Evolutionary conservation across 2,888 invertebrate species (phyloP).

Genomic region (Zele albiditarsus): DNA sequence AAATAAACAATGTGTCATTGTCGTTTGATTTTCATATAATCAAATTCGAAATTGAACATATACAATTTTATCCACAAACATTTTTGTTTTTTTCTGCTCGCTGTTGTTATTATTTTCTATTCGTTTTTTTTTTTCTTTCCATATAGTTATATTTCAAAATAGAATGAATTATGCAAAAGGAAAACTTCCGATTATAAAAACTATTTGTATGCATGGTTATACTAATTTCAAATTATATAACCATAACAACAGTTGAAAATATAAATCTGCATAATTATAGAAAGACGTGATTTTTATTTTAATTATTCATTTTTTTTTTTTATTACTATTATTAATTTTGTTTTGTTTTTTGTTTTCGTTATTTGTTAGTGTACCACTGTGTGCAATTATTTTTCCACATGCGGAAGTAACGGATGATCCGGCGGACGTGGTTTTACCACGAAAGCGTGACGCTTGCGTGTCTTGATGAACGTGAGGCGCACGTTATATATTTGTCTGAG

Average conservation of each 20-base stretch:
- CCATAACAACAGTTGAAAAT: not conserved
- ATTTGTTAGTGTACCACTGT: not conserved
- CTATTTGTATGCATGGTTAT: not conserved
- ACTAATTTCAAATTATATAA: constrained; percentile 14
- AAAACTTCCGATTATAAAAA: not conserved
- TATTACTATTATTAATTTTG: too few species aligned
- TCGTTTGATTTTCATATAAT: too few species aligned
- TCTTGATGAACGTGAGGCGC: constrained; percentile 47
- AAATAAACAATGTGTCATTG: too few species aligned
- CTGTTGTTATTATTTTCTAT: not conserved
- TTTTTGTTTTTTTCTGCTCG: not conserved
- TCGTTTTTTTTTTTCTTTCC: not conserved
- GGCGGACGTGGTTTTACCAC: constrained; percentile 27
- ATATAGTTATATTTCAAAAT: not conserved
- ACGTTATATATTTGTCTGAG: constrained; percentile 47
- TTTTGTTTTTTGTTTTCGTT: not conserved
- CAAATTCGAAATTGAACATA: too few species aligned
- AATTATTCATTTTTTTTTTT: not conserved
- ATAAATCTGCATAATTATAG: constrained; percentile 1
- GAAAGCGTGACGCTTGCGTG: constrained; percentile 45
- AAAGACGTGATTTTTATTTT: not conserved
- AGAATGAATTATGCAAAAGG: not conserved
- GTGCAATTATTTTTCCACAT: constrained; percentile 20
- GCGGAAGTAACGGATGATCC: constrained; percentile 29
- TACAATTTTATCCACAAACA: too few species aligned